Conservation (phyloP, 2,888 invertebrate genomes). For the Aleiodes testaceus region DNA sequence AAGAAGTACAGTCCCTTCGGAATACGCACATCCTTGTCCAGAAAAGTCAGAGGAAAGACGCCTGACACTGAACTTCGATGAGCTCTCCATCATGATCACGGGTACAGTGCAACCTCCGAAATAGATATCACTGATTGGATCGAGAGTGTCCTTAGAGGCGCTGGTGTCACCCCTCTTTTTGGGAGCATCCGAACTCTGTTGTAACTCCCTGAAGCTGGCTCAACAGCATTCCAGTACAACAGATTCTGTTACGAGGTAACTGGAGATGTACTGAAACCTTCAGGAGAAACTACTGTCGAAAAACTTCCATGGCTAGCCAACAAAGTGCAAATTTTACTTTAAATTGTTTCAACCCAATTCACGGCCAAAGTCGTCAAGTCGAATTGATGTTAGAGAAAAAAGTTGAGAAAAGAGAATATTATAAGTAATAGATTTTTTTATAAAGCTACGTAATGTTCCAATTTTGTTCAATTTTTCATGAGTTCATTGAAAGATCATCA, state of each 20-base stretch:
- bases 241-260: slow-evolving; percentile 38
- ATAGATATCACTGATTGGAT: slow-evolving; percentile 41
- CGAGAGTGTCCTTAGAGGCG: slow-evolving; percentile 35
- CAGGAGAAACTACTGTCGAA: slow-evolving; percentile 34
- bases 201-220: slow-evolving; percentile 43
- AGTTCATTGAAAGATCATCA: not conserved
- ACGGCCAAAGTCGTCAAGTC: too few relatives aligned
- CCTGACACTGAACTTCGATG: slow-evolving; percentile 13
- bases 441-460: not conserved
- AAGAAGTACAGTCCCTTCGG: slow-evolving; percentile 30
- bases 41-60: slow-evolving; percentile 38
- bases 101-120: slow-evolving; percentile 36
- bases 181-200: slow-evolving; percentile 37
- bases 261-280: slow-evolving; percentile 41
- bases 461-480: not conserved
- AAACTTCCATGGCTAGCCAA: not conserved
- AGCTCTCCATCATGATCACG: slow-evolving; percentile 40
- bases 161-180: slow-evolving; percentile 6
- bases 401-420: too few relatives aligned
- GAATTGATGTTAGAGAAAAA: too few relatives aligned
- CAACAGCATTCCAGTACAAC: slow-evolving; percentile 23
- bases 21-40: slow-evolving; percentile 40
- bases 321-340: too few relatives aligned
- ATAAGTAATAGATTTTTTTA: not conserved
- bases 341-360: not conserved